Conservation (phyloP, 2,113 vertebrate genomes). For the Spizaetus ornatus region DNA sequence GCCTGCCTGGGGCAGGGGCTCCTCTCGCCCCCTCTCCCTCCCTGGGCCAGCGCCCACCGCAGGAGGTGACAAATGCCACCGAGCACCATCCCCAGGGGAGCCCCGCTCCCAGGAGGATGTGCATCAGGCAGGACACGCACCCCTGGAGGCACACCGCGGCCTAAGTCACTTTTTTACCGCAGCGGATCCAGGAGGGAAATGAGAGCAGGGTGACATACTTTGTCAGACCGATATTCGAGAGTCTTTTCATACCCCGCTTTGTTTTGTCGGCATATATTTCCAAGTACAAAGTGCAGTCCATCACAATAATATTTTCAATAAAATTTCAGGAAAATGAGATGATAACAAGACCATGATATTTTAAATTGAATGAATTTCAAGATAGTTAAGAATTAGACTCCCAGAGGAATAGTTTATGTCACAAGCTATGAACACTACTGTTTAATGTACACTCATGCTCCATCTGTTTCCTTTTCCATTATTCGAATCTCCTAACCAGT, state of each 20-base stretch:
- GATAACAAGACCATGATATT: slow-evolving; percentile 88
- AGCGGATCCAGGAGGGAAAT: background rate
- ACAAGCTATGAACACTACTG: slow-evolving; percentile 90
- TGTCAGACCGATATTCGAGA: background rate
- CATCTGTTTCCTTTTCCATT: slow-evolving; percentile 96
- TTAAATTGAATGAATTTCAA: slow-evolving; percentile 97
- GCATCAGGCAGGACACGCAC: background rate
- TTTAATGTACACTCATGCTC: slow-evolving; percentile 99
- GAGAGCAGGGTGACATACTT: background rate
- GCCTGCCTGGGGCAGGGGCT: background rate
- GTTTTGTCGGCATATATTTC: slow-evolving; percentile 40
- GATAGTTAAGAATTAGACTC: slow-evolving; percentile 98
- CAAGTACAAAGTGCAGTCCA: slow-evolving; percentile 64
- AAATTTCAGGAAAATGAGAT: slow-evolving; percentile 82
- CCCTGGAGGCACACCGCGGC: background rate
- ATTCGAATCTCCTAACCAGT: slow-evolving; percentile 91
- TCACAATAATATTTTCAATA: slow-evolving; percentile 79
- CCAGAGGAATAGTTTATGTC: slow-evolving; percentile 87
- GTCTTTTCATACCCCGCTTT: slow-evolving; percentile 19
- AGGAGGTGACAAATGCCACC: background rate
- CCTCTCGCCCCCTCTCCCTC: background rate
- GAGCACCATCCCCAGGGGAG: background rate
- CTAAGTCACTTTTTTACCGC: background rate
- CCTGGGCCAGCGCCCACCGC: background rate
- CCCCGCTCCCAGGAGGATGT: background rate